Base-by-base conservation (phyloP, 2,113 vertebrate genomes). In the Cochlearius cochlearius region DNA sequence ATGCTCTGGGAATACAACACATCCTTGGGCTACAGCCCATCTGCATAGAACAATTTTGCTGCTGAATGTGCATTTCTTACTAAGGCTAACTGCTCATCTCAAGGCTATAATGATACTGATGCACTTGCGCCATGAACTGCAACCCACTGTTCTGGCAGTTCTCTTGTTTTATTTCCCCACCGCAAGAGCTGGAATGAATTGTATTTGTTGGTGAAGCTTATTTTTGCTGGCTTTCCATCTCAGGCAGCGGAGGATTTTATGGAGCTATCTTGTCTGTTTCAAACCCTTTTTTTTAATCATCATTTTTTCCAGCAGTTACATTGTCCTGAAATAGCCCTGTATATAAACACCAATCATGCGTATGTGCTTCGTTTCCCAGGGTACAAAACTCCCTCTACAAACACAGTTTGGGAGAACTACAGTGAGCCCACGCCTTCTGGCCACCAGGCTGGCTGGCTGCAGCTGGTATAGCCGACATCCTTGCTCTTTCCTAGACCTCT, bases 41-140 rank as follows among this genome's bases (percentile, higher is more conserved):
- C 74, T 79, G 71, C 47, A 56, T 45, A 88, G 84, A 88, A 72
- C 41, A 62, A 75, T 85, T 90, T 76, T 96, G 81, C 56, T 96
- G 96, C 92, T 96, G 93, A 96, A 84, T 94, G 38, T 91, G 95
- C 92, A 80, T 60, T 94, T 90, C 80, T 91, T 91, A 73, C 88
- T 85, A 50, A 90, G 86, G 53, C 29, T 84, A 93, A 91, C 91
- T 96, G 73, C 90, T 94, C 77, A 95, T 95, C 90, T 96, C 56
- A 68, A 92, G 75, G 74, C 86, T 92, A 80, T 95, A 96, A 96
- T 97, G 94, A 95, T 95, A 95, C 68, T 20, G 59, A 81, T 81
- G 82, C 69, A 84, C 69, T 97, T 77, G 43, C 11, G 21, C 91
- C 81, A 86, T 72, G 88, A 95, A 95, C 90, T 95, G 77, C 92